Evolutionary conservation across 2,888 invertebrate genomes (phyloP), one percentile per base, ranked within the genome.

Genomic region (Morinoia aosen): DNA sequence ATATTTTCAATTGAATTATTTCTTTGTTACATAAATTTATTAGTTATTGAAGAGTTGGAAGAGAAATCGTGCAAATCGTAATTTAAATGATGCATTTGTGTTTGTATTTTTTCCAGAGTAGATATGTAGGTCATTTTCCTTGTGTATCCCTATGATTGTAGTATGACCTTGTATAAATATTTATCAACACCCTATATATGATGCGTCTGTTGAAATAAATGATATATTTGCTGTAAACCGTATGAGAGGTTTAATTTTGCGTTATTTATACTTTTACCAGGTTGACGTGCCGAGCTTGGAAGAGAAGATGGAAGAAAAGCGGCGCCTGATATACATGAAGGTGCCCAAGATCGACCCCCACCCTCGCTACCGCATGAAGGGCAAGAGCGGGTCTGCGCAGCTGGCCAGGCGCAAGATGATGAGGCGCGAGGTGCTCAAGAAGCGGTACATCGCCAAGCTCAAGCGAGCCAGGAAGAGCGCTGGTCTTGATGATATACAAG

Each of bases 231-330:
- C 61, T 61, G 5, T 61, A 8, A 12, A 61, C 8, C 2, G 61
- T 61, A 12, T 61, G 8, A 61, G 8, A 19, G 76, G 76, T 76
- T 76, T 76, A 10, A 76, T 25, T 76, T 76, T 10, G 2, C 10
- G 19, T 16, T 12, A 10, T 76, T 16, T 25, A 76, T 33, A 7
- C 33, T 3, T 76, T 76, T 19, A 76, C 76, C 88, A 96, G 96
- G 98, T 99, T 56, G 98, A 99, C 97, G 98, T 98, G 19, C 98
- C 98, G 40, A 98, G 98, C 2, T 97, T 99, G 96, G 98, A 98
- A 97, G 98, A 98, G 96, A 98, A 98, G 97, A 97, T 99, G 96
- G 98, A 98, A 96, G 98, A 98, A 97, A 97, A 97, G 5, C 96
- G 95, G n/a, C 96, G 97, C 76, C 95, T 97, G 48, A 88, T 58